These are phyloP conservation scores for Galaxias olidus DNA, from an alignment of 2,797 vertebrate species.

Conservation along the genomic window DNA sequence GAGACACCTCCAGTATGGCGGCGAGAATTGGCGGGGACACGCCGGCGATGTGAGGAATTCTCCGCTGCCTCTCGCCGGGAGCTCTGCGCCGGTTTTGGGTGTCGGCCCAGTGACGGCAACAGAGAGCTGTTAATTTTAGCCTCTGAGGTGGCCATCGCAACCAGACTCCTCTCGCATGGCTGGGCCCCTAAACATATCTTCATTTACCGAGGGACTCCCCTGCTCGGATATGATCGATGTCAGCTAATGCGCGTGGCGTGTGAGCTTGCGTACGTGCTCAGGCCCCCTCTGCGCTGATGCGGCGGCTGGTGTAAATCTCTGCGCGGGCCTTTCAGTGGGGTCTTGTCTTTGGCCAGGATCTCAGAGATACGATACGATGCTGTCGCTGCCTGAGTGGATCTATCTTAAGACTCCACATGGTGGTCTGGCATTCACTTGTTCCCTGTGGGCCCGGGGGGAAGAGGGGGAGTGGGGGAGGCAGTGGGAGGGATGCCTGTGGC, in stretches of 20 bases:
- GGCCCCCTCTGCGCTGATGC: slow-evolving; percentile 45
- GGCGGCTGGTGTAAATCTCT: slow-evolving; percentile 62
- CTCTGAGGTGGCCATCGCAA: slow-evolving; percentile 74
- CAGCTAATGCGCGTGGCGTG: slow-evolving; percentile 67
- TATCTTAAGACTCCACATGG: slow-evolving; percentile 78
- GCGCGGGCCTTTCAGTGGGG: slow-evolving; percentile 52
- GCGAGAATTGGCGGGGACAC: slow-evolving; percentile 71
- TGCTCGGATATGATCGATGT: slow-evolving; percentile 75
- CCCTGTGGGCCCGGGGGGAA: slow-evolving; percentile 58
- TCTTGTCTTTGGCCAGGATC: slow-evolving; percentile 72
- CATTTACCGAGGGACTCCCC: slow-evolving; percentile 74
- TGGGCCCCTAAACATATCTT: slow-evolving; percentile 72
- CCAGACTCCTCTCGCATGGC: slow-evolving; percentile 61
- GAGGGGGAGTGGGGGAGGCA: slow-evolving; percentile 48
- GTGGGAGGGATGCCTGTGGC: slow-evolving; percentile 64
- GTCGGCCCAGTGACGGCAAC: slow-evolving; percentile 68
- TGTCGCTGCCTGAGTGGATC: slow-evolving; percentile 71
- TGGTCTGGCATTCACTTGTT: slow-evolving; percentile 75
- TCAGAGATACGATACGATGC: slow-evolving; percentile 72
- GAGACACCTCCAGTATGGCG: slow-evolving; percentile 53
- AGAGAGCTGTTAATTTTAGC: slow-evolving; percentile 82
- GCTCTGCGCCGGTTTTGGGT: slow-evolving; percentile 68
- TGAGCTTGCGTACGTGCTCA: slow-evolving; percentile 57
- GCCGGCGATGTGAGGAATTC: slow-evolving; percentile 66
- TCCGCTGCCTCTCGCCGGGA: slow-evolving; percentile 67